Evolutionary conservation across 1,140 invertebrate species (phyloP).

Genomic region (Penaeus chinensis): DNA sequence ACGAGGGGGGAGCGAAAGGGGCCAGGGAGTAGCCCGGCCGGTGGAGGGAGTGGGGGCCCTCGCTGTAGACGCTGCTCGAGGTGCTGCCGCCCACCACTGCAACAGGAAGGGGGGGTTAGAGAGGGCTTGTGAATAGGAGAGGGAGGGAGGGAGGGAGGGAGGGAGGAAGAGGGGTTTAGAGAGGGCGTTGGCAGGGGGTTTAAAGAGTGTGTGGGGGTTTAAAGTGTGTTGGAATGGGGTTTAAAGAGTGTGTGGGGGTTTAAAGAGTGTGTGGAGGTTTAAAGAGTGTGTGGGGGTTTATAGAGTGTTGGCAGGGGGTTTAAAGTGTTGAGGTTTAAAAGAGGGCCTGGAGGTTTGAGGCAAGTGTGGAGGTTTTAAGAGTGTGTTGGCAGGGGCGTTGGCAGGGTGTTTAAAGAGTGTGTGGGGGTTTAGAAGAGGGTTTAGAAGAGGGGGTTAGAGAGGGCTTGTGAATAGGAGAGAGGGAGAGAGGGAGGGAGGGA

Average conservation of each 20-base stretch:
- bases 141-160: no score
- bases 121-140: no score
- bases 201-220: not conserved
- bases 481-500: no score
- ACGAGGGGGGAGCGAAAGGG: slow-evolving; percentile 42
- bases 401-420: not conserved
- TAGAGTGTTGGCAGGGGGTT: no score
- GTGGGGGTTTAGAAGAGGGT: not conserved
- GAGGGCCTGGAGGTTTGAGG: not conserved
- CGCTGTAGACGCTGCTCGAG: slow-evolving; percentile 64
- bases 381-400: slow-evolving; percentile 21
- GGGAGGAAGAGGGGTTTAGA: no score
- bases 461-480: no score
- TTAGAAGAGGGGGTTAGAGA: no score
- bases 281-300: not conserved
- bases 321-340: no score
- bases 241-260: no score
- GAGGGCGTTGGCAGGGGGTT: no score
- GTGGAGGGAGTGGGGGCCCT: slow-evolving; percentile 55
- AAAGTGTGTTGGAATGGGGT: no score
- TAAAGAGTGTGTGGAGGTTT: no score
- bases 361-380: not conserved
- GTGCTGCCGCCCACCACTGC: slow-evolving; percentile 62
- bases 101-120: not conserved
- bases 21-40: slow-evolving; percentile 40